Percentiles rank a stretch among this genome's conserved stretches.
Evolutionary conservation across 2,113 vertebrate species (phyloP).

Genomic region (Colinus virginianus): DNA sequence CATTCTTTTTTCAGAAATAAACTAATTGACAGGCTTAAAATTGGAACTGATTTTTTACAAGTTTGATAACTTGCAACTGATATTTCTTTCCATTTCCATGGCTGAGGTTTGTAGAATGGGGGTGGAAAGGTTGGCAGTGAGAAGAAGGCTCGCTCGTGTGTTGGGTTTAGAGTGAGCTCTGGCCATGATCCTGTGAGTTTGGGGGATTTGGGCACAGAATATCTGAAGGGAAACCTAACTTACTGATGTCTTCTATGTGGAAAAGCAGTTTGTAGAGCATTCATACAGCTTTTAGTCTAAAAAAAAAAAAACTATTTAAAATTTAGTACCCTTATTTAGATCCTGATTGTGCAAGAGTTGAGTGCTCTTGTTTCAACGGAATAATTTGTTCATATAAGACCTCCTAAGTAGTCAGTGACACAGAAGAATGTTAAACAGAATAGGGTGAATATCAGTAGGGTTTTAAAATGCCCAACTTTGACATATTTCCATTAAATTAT

Average conservation of each 20-base stretch:
- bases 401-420: slow-evolving; percentile 53
- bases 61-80: background rate
- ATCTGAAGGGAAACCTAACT: background rate
- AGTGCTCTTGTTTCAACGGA: slow-evolving; percentile 40
- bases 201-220: background rate
- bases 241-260: background rate
- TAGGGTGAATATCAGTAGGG: slow-evolving; percentile 37
- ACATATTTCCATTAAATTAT: slow-evolving; percentile 27
- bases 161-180: background rate
- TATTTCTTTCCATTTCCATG: background rate
- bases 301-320: background rate
- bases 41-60: background rate
- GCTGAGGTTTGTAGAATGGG: background rate
- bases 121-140: background rate
- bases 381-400: slow-evolving; percentile 42
- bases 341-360: slow-evolving; percentile 28
- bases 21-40: background rate
- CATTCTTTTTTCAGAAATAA: background rate
- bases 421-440: slow-evolving; percentile 56
- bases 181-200: background rate
- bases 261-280: background rate
- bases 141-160: background rate
- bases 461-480: slow-evolving; percentile 40
- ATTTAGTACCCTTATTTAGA: slow-evolving; percentile 11
- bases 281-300: background rate